Base-by-base conservation (phyloP, 2,888 invertebrate species). In the Escarpia spicata region DNA sequence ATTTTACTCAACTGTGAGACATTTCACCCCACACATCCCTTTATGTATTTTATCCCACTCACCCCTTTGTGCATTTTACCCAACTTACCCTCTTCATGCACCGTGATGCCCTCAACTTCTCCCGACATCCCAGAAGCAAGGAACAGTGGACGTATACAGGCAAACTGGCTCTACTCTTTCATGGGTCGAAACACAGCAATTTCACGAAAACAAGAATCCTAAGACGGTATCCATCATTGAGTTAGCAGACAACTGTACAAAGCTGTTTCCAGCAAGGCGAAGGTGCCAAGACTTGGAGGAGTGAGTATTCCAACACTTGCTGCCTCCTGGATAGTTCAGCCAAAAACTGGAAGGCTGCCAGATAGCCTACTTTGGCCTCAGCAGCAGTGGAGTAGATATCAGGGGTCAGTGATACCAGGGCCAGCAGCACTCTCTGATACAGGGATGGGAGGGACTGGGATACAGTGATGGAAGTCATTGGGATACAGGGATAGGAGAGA, bases 181-280 rank as follows among this genome's bases (percentile, higher is more conserved):
- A 4, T 75, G 26, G 75, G n/a, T 75, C 26, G 75, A 75, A n/a
- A 75, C 19, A 26, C 19, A 26, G 19, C 75, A 26, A 75, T 26
- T 75, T 75, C 75, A 75, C 75, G 75, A 75, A 75, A 75, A 75
- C 75, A 75, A 75, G 75, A 26, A 19, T 75, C 75, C 26, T n/a
- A 75, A 3, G n/a, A 75, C 75, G n/a, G 75, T 75, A 75, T 75
- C 75, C 75, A 75, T 75, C n/a, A 75, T 75, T 75, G 75, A 75
- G 75, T 26, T 75, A 19, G 75, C 26, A 75, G 19, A n/a, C 75
- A 75, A 75, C 75, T 75, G 75, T 26, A 75, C n/a, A 26, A 75
- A 75, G 75, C 75, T 75, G 75, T 75, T 75, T 6, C 75, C 75
- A n/a, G 75, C 75, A 75, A 26, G 75, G 19, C n/a, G 4, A 75